These are phyloP conservation scores for Centroberyx gerrardi DNA, from an alignment of 2,797 vertebrate species.

Conservation along the genomic window DNA sequence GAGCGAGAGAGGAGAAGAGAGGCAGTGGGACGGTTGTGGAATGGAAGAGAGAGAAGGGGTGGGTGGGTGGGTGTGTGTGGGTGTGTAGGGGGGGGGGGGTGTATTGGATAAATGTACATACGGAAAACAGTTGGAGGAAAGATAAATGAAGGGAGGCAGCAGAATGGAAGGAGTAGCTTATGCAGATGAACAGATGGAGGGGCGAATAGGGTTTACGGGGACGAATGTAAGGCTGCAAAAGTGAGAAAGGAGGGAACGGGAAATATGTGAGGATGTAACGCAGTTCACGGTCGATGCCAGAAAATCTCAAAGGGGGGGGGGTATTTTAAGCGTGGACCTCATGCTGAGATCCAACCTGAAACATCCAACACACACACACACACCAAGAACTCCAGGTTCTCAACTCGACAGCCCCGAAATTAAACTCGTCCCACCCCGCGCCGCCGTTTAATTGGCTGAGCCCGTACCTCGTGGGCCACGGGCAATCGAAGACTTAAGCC, in stretches of 20 bases:
- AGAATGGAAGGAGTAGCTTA: conserved; percentile 34
- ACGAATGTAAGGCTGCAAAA: conserved; percentile 34
- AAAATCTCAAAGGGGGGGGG: not conserved
- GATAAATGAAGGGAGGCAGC: conserved; percentile 33
- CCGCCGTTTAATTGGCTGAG: conserved; percentile 30
- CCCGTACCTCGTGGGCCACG: conserved; percentile 16
- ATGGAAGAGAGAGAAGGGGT: conserved; percentile 10
- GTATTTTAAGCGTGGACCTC: conserved; percentile 37
- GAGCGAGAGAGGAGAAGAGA: conserved; percentile 18
- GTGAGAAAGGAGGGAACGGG: conserved; percentile 31
- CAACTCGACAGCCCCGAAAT: conserved; percentile 8
- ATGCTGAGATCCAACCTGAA: not conserved
- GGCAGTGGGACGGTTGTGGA: conserved; percentile 8
- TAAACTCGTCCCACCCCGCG: conserved; percentile 23
- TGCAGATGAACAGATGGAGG: conserved; percentile 43
- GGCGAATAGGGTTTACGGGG: conserved; percentile 23
- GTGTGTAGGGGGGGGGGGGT: not conserved
- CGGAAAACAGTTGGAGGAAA: conserved; percentile 39
- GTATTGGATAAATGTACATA: conserved; percentile 42
- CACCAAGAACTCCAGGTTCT: conserved; percentile 11
- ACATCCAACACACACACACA: conserved; percentile 13
- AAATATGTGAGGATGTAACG: conserved; percentile 15
- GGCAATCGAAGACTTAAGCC: conserved; percentile 60
- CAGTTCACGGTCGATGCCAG: conserved; percentile 15
- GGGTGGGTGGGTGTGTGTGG: not conserved